Evolutionary conservation across 2,113 vertebrate species (phyloP), one percentile per base, ranked within the genome.

Genomic region (Macrotis lagotis): DNA sequence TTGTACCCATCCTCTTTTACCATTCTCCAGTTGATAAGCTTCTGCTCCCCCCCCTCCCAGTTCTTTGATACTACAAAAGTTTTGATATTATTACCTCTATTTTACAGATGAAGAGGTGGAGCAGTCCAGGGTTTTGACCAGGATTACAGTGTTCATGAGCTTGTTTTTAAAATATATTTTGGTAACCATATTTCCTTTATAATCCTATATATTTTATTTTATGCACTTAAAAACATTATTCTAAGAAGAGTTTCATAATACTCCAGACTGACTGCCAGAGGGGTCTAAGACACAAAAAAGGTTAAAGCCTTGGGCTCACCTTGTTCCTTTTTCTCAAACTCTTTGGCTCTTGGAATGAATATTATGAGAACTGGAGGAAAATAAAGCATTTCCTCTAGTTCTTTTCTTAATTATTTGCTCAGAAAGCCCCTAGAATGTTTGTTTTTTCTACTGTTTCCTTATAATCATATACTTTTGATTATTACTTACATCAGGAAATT

Each of bases 401-500:
- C 31, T 47, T 44, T n/a, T 4, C 22, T 90, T 50, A 50, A 90
- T 90, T 49, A 90, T 49, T 12, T 90, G 25, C 12, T 10, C 11
- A 90, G 89, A 90, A 50, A 90, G 48, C 6, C 89, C 48, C 7
- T 7, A 90, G n/a, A 49, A 44, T 90, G 48, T 48, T 90, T 89
- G 48, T 89, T 83, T 83, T 83, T 83, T 48, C 28, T 90, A 49
- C 89, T 31, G 22, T 90, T 90, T 90, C 89, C 47, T 90, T 49
- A 44, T 90, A 31, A 90, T 90, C 25, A 90, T 48, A 50, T 50
- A 90, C 89, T 48, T 90, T 90, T 48, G 48, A 90, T 50, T 90
- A 50, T 93, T 28, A 92, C 25, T 83, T 83, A 89, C n/a, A 88
- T 89, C 51, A 96, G 88, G 90, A 93, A 94, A 48, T 25, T 59